A percentile compares a stretch with the other conserved stretches of the same genome.
Evolutionary conservation across 2,113 vertebrate genomes (phyloP).

Genomic region (Calonectris borealis): DNA sequence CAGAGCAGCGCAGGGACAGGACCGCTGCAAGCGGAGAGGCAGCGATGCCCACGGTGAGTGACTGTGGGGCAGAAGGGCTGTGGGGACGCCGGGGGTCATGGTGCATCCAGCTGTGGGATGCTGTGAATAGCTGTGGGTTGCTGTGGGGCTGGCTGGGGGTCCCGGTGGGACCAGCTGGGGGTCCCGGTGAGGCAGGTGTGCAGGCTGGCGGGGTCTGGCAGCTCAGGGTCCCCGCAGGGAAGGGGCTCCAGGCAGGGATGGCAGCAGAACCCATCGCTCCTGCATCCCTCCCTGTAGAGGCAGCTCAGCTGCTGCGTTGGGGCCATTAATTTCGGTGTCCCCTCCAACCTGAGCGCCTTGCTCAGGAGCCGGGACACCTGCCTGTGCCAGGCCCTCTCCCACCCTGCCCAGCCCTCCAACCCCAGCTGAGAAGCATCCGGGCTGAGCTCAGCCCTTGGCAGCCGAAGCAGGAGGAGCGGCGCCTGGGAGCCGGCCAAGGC

Average conservation of each 20-base stretch:
- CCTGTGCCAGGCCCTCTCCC: not conserved
- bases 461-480: conserved; percentile 10
- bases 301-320: not conserved
- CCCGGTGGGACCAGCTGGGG: fast-evolving
- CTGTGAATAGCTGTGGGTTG: not conserved
- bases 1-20: not conserved
- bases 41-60: not conserved
- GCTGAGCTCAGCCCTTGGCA: conserved; percentile 27
- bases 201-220: not conserved
- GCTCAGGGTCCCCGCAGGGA: not conserved
- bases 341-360: not conserved
- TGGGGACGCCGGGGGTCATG: not conserved
- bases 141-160: too few relatives aligned
- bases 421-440: not conserved
- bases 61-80: not conserved
- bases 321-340: not conserved
- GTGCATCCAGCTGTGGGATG: not conserved
- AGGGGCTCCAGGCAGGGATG: fast-evolving
- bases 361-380: not conserved
- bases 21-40: fast-evolving
- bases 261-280: not conserved
- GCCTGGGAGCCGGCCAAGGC: conserved; percentile 36
- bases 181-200: not conserved
- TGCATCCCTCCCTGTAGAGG: not conserved
- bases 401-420: not conserved